A percentile compares a stretch with the other conserved stretches of the same genome.
Evolutionary conservation across 2,888 invertebrate species (phyloP).

Genomic region (Schizotus pectinicornis): DNA sequence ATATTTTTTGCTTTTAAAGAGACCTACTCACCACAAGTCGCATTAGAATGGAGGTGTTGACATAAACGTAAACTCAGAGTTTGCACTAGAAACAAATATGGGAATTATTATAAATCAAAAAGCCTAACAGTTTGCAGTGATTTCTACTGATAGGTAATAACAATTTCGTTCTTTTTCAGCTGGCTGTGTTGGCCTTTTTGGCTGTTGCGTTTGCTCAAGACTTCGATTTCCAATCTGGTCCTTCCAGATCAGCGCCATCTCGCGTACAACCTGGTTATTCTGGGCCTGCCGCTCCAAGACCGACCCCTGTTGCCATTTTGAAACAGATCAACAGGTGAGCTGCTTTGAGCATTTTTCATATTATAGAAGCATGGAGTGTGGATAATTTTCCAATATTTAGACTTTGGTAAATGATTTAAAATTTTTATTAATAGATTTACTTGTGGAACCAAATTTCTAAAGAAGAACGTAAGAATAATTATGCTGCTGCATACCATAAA

Average conservation of each 20-base stretch:
- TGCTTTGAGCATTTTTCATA: conserved; percentile 3
- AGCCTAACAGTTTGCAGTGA: not conserved
- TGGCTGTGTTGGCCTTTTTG: conserved; percentile 52
- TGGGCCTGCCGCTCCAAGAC: conserved; percentile 58
- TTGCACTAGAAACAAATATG: too few species aligned
- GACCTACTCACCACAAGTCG: too few species aligned
- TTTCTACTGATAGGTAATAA: not conserved
- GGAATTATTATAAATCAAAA: too few species aligned
- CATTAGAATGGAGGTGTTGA: too few species aligned
- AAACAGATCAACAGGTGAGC: conserved; percentile 84
- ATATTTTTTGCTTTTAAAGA: too few species aligned
- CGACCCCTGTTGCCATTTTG: conserved; percentile 77
- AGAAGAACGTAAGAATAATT: conserved; percentile 4
- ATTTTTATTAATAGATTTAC: too few species aligned
- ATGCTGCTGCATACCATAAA: not conserved
- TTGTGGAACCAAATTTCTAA: too few species aligned
- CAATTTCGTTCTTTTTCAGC: conserved; percentile 42
- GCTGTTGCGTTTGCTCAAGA: conserved; percentile 62
- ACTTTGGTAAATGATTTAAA: too few species aligned
- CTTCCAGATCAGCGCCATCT: conserved; percentile 58
- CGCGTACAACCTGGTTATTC: conserved; percentile 57
- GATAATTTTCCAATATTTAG: too few species aligned
- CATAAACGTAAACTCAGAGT: too few species aligned
- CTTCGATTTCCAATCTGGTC: conserved; percentile 59
- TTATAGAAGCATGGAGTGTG: too few species aligned